Evolutionary conservation across 2,113 vertebrate species (phyloP).

Genomic region (Romanogobio albipinnatus): DNA sequence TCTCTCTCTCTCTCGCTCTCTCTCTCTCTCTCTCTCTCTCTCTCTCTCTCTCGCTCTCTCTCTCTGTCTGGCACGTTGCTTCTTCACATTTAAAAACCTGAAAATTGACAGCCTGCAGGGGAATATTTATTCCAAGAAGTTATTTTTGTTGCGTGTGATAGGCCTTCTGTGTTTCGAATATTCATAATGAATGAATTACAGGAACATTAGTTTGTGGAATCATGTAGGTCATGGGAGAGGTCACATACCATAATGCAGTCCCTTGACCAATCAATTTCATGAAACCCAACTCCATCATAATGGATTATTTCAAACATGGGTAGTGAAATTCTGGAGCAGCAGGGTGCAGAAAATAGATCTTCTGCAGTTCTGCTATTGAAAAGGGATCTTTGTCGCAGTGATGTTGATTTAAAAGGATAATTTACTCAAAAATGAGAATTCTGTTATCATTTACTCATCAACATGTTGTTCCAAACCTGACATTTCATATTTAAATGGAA

Average conservation of each 20-base stretch:
- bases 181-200: neutral
- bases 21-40: neutral
- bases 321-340: constrained; percentile 4
- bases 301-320: constrained; percentile 19
- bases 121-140: neutral
- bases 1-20: neutral
- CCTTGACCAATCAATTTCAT: constrained; percentile 33
- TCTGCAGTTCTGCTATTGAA: neutral
- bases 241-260: constrained; percentile 8
- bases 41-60: neutral
- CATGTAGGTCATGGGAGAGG: constrained; percentile 13
- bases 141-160: neutral
- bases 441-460: neutral
- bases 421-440: neutral
- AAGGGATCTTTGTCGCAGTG: neutral
- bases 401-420: neutral
- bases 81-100: neutral
- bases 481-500: neutral
- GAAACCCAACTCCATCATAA: constrained; percentile 7
- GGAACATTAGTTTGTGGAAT: constrained; percentile 28
- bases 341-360: constrained; percentile 12
- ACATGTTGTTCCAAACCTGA: neutral
- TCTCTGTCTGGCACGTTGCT: neutral
- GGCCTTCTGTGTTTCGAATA: neutral
- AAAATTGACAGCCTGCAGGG: neutral